phyloP scores from a whole-genome alignment of 2,113 vertebrate species.

The Prionailurus viverrinus region DNA sequence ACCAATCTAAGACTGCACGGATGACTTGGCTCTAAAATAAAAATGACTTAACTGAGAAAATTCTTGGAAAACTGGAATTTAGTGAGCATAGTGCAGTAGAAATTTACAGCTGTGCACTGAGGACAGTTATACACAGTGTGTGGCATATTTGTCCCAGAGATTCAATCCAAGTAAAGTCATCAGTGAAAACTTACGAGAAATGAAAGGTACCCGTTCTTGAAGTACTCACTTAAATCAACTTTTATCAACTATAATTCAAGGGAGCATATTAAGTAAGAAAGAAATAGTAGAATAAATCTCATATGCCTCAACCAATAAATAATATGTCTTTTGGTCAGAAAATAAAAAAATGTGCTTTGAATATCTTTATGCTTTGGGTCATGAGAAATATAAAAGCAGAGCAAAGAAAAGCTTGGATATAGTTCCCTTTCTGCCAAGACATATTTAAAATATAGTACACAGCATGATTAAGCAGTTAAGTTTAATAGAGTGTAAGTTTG shows the following conservation, averaged over 20 bases:
- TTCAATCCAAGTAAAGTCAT: background rate
- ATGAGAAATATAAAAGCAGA: constrained; percentile 10
- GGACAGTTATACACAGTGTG: fast-evolving
- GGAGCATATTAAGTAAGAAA: background rate
- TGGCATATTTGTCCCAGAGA: background rate
- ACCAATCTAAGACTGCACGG: background rate
- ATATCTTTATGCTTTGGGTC: background rate
- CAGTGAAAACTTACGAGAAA: background rate
- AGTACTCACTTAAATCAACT: background rate
- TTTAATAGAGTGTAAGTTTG: constrained; percentile 47
- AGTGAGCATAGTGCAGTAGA: background rate
- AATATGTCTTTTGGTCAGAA: background rate
- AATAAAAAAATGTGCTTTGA: background rate
- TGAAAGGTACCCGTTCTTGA: background rate
- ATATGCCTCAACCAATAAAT: background rate
- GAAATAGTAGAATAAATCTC: background rate
- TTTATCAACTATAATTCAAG: constrained; percentile 22
- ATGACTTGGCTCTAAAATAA: background rate
- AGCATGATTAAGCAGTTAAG: constrained; percentile 50
- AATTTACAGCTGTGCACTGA: background rate
- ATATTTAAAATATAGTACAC: constrained; percentile 32
- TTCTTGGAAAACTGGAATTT: background rate
- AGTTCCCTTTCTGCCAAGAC: background rate
- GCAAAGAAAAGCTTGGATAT: background rate
- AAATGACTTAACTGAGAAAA: background rate